Conservation (phyloP, 1,140 invertebrate species). For the Lordiphosa stackelbergi region DNA sequence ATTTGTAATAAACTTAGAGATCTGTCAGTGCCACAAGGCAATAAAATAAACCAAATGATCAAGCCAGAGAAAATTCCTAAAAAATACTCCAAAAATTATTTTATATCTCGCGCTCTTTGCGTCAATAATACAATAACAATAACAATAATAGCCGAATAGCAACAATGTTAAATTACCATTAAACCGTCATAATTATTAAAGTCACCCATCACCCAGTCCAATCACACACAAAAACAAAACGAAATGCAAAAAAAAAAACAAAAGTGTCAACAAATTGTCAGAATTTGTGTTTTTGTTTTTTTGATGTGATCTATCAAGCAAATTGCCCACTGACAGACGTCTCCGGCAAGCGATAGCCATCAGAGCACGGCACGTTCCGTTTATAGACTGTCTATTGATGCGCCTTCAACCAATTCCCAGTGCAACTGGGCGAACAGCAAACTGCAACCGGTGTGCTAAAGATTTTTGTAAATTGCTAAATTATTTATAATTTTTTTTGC, state of each 20-base stretch:
- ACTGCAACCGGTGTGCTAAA: conserved; percentile 8
- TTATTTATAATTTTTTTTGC: conserved; percentile 27
- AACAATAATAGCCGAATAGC: conserved; percentile 11
- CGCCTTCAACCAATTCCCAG: neutral
- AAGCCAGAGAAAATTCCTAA: neutral
- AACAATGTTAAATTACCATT: conserved; percentile 33
- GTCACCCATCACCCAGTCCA: conserved; percentile 9
- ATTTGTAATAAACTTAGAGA: conserved; percentile 15
- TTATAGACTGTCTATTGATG: conserved; percentile 19
- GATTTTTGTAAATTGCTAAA: conserved; percentile 3
- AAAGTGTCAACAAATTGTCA: conserved; percentile 68
- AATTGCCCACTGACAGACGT: conserved; percentile 37
- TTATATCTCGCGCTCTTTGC: too few relatives aligned
- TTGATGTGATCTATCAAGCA: conserved; percentile 51
- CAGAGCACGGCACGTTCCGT: conserved; percentile 42
- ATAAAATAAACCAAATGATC: too few relatives aligned
- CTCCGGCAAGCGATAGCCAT: conserved; percentile 16
- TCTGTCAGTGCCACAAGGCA: conserved; percentile 17
- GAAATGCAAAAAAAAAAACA: neutral
- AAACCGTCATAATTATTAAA: conserved; percentile 47
- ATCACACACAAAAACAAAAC: conserved; percentile 4
- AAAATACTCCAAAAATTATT: too few relatives aligned
- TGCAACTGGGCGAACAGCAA: conserved; percentile 16
- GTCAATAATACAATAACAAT: conserved; percentile 29
- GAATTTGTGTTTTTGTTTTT: conserved; percentile 28